Conservation (phyloP, 2,888 invertebrate genomes). For the Parnassius orleans region DNA sequence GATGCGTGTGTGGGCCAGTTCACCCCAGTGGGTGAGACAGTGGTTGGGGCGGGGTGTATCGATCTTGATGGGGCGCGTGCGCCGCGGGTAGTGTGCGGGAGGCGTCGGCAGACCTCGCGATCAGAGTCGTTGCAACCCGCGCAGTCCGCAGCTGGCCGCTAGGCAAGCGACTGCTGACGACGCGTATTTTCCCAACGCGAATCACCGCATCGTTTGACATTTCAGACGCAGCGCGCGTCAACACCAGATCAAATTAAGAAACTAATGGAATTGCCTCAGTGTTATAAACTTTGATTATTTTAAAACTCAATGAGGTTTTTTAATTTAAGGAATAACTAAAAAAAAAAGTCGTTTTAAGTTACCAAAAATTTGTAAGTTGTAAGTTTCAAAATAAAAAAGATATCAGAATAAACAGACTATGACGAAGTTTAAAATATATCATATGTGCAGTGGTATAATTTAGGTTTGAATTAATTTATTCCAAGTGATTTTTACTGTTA, state of each 20-base stretch:
- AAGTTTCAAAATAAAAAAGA: conserved; percentile 1
- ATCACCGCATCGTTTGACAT: conserved; percentile 59
- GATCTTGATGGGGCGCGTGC: conserved; percentile 75
- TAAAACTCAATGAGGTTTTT: conserved; percentile 23
- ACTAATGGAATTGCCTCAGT: conserved; percentile 68
- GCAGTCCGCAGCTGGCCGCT: conserved; percentile 75
- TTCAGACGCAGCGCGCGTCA: conserved; percentile 61
- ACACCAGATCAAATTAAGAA: conserved; percentile 58
- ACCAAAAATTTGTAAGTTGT: background rate
- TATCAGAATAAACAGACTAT: background rate
- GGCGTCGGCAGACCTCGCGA: conserved; percentile 53
- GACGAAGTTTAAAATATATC: background rate
- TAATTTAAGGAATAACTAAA: background rate
- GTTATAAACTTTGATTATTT: conserved; percentile 41
- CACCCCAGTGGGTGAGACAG: conserved; percentile 53
- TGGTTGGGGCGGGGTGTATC: conserved; percentile 75
- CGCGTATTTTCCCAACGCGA: conserved; percentile 36
- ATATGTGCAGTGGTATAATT: conserved; percentile 4
- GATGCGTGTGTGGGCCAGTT: conserved; percentile 46
- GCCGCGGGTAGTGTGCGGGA: conserved; percentile 56
- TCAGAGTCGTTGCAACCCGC: conserved; percentile 46
- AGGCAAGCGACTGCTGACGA: conserved; percentile 62
- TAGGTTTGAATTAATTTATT: conserved; percentile 39
- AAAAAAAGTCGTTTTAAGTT: conserved; percentile 1
- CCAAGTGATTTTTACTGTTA: conserved; percentile 70